phyloP scores from a whole-genome alignment of 2,113 vertebrate genomes.

The Chamaea fasciata region DNA sequence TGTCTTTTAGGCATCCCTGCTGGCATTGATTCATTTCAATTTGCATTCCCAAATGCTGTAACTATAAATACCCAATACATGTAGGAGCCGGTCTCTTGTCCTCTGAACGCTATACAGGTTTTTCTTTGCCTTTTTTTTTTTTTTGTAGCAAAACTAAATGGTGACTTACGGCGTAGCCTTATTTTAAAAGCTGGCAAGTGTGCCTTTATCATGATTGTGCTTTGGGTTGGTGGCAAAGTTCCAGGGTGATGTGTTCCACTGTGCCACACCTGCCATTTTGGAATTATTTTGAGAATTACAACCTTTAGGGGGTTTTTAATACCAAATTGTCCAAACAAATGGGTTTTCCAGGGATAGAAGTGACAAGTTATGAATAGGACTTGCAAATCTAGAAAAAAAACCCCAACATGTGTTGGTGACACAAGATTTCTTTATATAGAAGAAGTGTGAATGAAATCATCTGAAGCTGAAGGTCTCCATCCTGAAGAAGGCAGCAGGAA shows the following conservation, averaged over 20 bases:
- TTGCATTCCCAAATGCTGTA: constrained; percentile 45
- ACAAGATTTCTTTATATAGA: neutral
- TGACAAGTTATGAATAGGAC: neutral
- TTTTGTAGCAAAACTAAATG: neutral
- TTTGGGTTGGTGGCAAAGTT: neutral
- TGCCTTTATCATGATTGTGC: neutral
- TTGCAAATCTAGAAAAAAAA: neutral
- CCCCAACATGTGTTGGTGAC: neutral
- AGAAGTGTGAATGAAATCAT: neutral
- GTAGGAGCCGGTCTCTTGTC: neutral
- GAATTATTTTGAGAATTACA: neutral
- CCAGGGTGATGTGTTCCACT: neutral
- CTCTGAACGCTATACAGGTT: neutral
- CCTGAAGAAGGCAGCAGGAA: neutral
- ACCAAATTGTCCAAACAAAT: neutral
- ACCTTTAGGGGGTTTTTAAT: neutral
- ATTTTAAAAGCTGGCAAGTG: neutral
- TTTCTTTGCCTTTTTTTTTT: neutral
- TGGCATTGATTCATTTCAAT: constrained; percentile 66
- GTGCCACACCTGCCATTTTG: neutral
- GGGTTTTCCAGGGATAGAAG: neutral
- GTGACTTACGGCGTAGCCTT: neutral
- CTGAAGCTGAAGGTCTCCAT: neutral
- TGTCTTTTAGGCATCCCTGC: constrained; percentile 65
- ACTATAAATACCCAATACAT: constrained; percentile 53